Evolutionary conservation across 2,888 invertebrate species (phyloP).

Genomic region (Seira ritae): DNA sequence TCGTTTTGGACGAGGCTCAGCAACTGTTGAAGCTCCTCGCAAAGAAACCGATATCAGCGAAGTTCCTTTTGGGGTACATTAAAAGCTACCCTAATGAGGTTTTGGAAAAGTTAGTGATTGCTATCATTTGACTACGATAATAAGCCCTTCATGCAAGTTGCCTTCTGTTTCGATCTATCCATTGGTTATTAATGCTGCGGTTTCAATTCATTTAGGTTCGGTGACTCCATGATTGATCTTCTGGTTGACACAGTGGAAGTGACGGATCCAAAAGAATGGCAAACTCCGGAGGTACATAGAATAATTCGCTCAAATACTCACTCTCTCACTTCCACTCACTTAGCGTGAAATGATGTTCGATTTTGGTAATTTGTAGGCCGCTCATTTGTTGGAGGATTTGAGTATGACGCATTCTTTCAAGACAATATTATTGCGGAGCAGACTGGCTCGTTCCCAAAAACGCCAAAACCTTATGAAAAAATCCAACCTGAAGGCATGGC

Average conservation of each 20-base stretch:
- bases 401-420: background rate
- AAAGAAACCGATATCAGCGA: slow-evolving; percentile 9
- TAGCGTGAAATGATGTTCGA: too few species aligned
- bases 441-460: background rate
- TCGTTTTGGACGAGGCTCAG: background rate
- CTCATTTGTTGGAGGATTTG: background rate
- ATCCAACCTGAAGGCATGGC: background rate
- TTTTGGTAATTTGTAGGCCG: background rate
- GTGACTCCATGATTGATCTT: background rate
- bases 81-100: background rate
- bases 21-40: slow-evolving; percentile 24
- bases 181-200: too few species aligned
- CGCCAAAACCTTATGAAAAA: background rate
- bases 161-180: too few species aligned
- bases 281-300: slow-evolving; percentile 4
- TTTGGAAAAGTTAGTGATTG: background rate
- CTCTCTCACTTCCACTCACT: too few species aligned
- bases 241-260: background rate
- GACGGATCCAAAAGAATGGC: background rate
- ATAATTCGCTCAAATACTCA: too few species aligned
- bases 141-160: too few species aligned
- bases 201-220: background rate
- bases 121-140: too few species aligned
- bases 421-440: background rate
- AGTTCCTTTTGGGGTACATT: background rate